A percentile compares a stretch with the other conserved stretches of the same genome.
These are phyloP conservation scores for Ecliptopera silaceata DNA, from an alignment of 2,888 invertebrate genomes.

Conservation along the genomic window DNA sequence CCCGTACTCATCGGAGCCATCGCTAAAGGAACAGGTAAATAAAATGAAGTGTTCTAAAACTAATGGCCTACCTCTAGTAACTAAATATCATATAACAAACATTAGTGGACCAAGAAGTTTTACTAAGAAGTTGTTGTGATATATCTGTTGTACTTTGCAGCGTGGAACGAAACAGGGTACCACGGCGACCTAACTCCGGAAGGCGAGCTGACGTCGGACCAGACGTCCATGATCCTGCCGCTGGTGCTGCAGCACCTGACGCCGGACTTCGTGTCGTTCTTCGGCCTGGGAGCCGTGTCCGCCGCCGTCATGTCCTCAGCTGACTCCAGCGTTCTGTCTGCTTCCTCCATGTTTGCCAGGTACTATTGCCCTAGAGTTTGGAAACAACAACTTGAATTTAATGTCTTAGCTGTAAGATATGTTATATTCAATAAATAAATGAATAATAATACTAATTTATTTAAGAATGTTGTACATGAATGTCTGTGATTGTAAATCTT, in stretches of 20 bases:
- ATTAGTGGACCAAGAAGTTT: too few species aligned
- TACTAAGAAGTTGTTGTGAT: too few species aligned
- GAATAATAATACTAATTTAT: too few species aligned
- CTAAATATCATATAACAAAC: neutral
- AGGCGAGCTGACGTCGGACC: constrained; percentile 87
- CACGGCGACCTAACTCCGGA: constrained; percentile 83
- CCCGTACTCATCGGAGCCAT: constrained; percentile 98
- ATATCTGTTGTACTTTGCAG: constrained; percentile 76
- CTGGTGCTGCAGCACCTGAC: constrained; percentile 98
- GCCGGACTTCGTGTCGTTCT: constrained; percentile 97
- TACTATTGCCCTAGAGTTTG: too few species aligned
- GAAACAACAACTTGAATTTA: too few species aligned
- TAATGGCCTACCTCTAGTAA: neutral
- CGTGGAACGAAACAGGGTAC: constrained; percentile 97
- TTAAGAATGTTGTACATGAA: too few species aligned
- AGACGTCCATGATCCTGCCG: constrained; percentile 97
- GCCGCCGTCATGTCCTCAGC: constrained; percentile 99
- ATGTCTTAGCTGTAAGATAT: too few species aligned
- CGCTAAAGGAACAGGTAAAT: constrained; percentile 94
- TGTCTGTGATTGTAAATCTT: too few species aligned
- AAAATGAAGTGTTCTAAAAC: too few species aligned
- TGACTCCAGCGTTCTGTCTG: constrained; percentile 98
- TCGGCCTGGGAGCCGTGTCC: constrained; percentile 98
- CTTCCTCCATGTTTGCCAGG: constrained; percentile 98
- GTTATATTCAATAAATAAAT: too few species aligned